Percentiles rank a stretch among this genome's conserved stretches.
phyloP scores from a whole-genome alignment of 2,888 invertebrate species.

The Rotaria socialis region DNA sequence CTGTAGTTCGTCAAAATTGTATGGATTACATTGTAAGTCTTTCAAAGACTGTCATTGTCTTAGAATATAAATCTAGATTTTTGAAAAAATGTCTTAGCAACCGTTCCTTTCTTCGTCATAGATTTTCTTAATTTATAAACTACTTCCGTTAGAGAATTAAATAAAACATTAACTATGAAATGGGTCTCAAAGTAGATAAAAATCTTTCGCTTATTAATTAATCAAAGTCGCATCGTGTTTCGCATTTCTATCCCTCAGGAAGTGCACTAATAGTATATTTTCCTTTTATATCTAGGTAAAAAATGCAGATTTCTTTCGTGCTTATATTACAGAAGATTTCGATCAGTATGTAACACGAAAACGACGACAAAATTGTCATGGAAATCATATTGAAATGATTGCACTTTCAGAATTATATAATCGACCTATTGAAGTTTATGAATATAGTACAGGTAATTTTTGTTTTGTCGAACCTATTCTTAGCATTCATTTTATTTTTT shows the following conservation, averaged over 20 bases:
- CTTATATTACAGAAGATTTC: constrained; percentile 83
- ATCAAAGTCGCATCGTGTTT: no score
- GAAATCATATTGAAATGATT: constrained; percentile 84
- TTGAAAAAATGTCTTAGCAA: no score
- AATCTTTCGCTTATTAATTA: no score
- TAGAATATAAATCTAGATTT: no score
- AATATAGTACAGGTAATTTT: constrained; percentile 68
- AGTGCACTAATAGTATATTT: background rate
- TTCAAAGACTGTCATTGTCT: background rate
- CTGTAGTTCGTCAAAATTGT: constrained; percentile 74
- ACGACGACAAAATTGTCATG: constrained; percentile 73
- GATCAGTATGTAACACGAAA: constrained; percentile 76
- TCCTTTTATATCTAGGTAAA: constrained; percentile 65
- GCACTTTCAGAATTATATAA: constrained; percentile 84
- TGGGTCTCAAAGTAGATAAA: no score
- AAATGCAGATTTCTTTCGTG: constrained; percentile 79
- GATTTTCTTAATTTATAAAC: no score
- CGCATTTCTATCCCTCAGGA: no score
- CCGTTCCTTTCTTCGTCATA: no score
- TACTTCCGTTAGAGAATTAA: no score
- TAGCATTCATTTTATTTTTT: constrained; percentile 3
- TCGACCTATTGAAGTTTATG: constrained; percentile 78
- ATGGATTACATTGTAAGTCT: constrained; percentile 79
- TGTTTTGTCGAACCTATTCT: constrained; percentile 12
- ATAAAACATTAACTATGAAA: no score